Conservation (phyloP, 2,797 vertebrate genomes). For the Cephalopachus bancanus region DNA sequence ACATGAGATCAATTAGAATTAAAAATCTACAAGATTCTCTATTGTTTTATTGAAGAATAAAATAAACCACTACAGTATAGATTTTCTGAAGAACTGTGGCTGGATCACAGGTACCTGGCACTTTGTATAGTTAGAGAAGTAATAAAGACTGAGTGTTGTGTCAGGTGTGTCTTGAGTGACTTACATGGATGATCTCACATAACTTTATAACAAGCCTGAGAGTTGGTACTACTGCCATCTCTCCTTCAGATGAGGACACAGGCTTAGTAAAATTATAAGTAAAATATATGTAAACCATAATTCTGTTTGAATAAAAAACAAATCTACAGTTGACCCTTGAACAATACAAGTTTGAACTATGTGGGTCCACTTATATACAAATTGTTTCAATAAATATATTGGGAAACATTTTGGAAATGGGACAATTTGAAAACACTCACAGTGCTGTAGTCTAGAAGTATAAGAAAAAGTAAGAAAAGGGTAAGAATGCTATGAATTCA, state of each 20-base stretch:
- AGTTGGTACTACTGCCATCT: background rate
- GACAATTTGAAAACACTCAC: background rate
- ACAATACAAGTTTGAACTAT: background rate
- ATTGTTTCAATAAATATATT: background rate
- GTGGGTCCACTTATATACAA: background rate
- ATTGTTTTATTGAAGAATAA: slow-evolving; percentile 37
- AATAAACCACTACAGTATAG: background rate
- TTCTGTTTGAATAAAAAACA: background rate
- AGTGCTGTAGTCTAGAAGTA: background rate
- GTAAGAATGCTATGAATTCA: background rate
- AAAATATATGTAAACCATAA: slow-evolving; percentile 35
- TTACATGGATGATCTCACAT: background rate
- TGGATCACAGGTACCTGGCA: background rate
- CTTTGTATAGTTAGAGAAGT: background rate
- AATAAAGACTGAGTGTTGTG: background rate
- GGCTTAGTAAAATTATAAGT: background rate
- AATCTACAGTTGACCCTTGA: background rate
- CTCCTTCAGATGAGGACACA: background rate
- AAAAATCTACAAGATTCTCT: background rate
- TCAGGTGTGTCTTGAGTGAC: background rate
- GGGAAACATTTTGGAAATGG: background rate
- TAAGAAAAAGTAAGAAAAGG: background rate
- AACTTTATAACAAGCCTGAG: background rate
- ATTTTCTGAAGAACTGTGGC: background rate
- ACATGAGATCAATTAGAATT: background rate